A percentile compares a stretch with the other conserved stretches of the same genome.
Conservation (phyloP, 1,140 invertebrate genomes). For the Phortica variegata region DNA sequence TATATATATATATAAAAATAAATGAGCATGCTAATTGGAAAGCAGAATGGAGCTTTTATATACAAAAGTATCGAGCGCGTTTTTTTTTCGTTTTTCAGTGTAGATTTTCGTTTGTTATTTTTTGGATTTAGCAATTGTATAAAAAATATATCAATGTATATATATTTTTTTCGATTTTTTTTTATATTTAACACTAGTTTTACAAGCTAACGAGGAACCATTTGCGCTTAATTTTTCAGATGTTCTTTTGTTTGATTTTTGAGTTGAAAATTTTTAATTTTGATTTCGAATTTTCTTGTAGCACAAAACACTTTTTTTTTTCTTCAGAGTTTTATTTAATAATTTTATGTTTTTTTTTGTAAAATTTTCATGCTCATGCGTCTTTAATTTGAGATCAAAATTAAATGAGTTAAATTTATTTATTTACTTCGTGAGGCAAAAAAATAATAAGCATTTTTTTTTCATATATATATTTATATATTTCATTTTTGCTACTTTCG, state of each 20-base stretch:
- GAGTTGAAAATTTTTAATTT: conserved; percentile 40
- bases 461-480: conserved; percentile 15
- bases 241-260: conserved; percentile 20
- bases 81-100: no score
- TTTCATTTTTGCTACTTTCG: neutral
- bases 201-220: conserved; percentile 52
- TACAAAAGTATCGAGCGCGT: no score
- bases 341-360: conserved; percentile 25
- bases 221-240: conserved; percentile 41
- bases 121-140: conserved; percentile 30
- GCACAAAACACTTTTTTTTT: conserved; percentile 30
- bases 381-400: conserved; percentile 47
- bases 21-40: no score
- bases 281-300: conserved; percentile 38
- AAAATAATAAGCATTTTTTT: conserved; percentile 34
- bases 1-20: no score
- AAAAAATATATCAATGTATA: conserved; percentile 30
- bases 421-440: conserved; percentile 16
- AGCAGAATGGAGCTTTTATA: no score
- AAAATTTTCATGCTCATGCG: conserved; percentile 11
- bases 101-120: conserved; percentile 1
- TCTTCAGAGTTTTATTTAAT: conserved; percentile 9
- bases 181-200: conserved; percentile 44
- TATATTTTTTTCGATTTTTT: conserved; percentile 7
- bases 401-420: conserved; percentile 39